Evolutionary conservation across 2,797 vertebrate genomes (phyloP).

Genomic region (Gallinago nigripennis): DNA sequence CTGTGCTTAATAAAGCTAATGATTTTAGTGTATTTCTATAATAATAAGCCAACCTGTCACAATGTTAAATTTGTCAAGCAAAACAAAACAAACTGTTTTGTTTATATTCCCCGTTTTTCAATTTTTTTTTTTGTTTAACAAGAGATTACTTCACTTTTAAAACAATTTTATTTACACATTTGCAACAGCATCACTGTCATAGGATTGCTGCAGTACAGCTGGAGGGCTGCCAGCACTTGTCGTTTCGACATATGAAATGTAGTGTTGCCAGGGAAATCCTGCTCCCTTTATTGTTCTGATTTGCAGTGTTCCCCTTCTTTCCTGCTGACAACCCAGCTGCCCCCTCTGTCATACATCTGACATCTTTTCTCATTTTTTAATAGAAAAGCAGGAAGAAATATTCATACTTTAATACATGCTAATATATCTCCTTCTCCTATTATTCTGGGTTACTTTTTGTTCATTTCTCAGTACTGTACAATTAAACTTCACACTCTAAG

Average conservation of each 20-base stretch:
- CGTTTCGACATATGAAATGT: slow-evolving; percentile 2
- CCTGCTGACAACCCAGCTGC: slow-evolving; percentile 58
- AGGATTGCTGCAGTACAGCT: slow-evolving; percentile 35
- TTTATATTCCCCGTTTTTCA: neutral
- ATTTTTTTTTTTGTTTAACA: neutral
- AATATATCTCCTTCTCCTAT: neutral
- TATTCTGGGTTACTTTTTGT: neutral
- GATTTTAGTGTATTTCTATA: neutral
- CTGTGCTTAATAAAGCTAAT: neutral
- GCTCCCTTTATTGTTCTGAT: slow-evolving; percentile 23
- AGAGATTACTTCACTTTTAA: neutral
- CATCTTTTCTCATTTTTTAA: slow-evolving; percentile 38
- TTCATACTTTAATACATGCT: neutral
- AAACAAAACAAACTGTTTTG: neutral
- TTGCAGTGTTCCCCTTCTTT: slow-evolving; percentile 27
- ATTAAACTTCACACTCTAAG: neutral
- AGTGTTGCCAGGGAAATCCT: slow-evolving; percentile 53
- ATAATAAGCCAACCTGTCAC: neutral
- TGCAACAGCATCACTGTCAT: neutral
- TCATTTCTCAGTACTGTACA: neutral
- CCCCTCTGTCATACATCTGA: slow-evolving; percentile 46
- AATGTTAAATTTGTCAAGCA: neutral
- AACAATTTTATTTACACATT: slow-evolving; percentile 13
- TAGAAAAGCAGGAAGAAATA: neutral
- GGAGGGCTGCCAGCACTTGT: slow-evolving; percentile 45